Evolutionary conservation across 2,888 invertebrate genomes (phyloP).

Genomic region (Operophtera brumata): DNA sequence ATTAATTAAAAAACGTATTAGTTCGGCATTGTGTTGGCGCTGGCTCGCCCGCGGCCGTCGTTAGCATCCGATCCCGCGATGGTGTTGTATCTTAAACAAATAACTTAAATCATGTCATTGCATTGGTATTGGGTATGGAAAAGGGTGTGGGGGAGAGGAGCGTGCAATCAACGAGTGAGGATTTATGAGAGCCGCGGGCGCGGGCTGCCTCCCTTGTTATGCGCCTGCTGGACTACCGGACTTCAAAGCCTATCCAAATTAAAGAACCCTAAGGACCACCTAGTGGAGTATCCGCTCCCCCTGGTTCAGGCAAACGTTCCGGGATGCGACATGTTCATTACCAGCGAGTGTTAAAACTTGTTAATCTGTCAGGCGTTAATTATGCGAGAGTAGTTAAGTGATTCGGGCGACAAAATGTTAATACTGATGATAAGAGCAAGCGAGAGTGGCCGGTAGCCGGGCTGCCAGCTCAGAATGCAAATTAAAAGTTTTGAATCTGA

Average conservation of each 20-base stretch:
- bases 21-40: conserved; percentile 41
- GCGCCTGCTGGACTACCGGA: conserved; percentile 7
- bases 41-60: conserved; percentile 51
- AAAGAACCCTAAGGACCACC: neutral
- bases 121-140: conserved; percentile 46
- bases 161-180: conserved; percentile 67
- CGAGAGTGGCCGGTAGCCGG: conserved; percentile 8
- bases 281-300: neutral
- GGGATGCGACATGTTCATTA: conserved; percentile 75
- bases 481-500: conserved; percentile 42
- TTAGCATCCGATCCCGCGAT: conserved; percentile 58
- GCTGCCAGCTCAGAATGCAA: conserved; percentile 57
- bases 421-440: conserved; percentile 63
- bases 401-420: conserved; percentile 78
- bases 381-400: conserved; percentile 73
- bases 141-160: conserved; percentile 46
- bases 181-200: conserved; percentile 51
- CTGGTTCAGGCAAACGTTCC: conserved; percentile 13
- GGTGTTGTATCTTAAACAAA: conserved; percentile 66
- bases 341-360: conserved; percentile 76
- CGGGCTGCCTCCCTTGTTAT: conserved; percentile 31
- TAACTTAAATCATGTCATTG: conserved; percentile 65
- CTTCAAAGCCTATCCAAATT: neutral
- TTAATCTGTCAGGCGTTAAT: conserved; percentile 76
- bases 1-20: conserved; percentile 46